Base-by-base conservation (phyloP, 2,113 vertebrate genomes). In the Petaurus breviceps region DNA sequence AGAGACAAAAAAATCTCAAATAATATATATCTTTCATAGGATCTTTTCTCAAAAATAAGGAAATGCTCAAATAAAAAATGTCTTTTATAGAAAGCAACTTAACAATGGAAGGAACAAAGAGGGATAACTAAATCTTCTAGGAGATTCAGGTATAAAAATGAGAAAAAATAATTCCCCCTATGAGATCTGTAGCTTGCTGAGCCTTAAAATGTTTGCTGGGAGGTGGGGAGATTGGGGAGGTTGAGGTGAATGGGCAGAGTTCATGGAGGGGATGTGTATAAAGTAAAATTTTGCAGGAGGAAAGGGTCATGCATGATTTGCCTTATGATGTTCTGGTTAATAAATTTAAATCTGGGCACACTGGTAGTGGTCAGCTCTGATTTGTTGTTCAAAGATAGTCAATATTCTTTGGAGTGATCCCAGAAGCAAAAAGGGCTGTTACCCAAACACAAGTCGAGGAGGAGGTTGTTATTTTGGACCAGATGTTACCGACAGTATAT, bases 401-500 rank as follows among this genome's bases (percentile, higher is more conserved):
- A 99, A 99, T 93, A 98, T 99, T 96, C 98, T 99, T 68, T 99
- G 99, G 99, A 99, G 99, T 90, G 99, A 99, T 98, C 99, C 99
- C 54, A 99, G 98, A 98, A 98, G 93, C 95, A 99, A 98, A 94
- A 99, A 98, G 26, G 99, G 99, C 97, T 99, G 99, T 95, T 98
- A 96, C 90, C 99, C 99, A 94, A 99, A 99, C 98, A 99, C 98
- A 0, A 96, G 98, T 94, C 98, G 99, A 97, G 99, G 99, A 57
- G 99, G 99, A 7, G 99, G 99, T 97, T 99, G 99, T 97, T 99
- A 99, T 98, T 99, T 99, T 54, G 99, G 99, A 49, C 99, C 99
- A 0, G 99, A 99, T 53, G 94, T 99, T 96, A 99, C 99, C 8
- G 94, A 98, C 91, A 98, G 93, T n/a, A 95, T 99, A 94, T 98